Base-by-base conservation (phyloP, 1,140 invertebrate genomes). In the Zaprionus capensis region DNA sequence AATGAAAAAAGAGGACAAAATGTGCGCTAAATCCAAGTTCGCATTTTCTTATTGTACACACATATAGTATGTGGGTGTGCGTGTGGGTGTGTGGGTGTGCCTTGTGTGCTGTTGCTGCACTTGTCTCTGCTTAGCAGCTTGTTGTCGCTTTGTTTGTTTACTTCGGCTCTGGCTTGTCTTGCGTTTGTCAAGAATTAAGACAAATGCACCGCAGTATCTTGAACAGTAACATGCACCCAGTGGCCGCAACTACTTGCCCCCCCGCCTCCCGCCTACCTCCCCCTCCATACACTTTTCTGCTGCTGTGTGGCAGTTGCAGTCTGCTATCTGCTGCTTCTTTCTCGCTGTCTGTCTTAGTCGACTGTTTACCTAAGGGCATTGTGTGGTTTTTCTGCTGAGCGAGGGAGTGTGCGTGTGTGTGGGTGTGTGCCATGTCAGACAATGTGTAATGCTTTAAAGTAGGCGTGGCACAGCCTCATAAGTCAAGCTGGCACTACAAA, bases 171-270 rank as follows among this genome's bases (percentile, higher is more conserved):
- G 69, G 17, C 80, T 72, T 86, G 82, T 73, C 82, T 79, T 87
- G 77, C 84, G 81, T 72, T 78, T 87, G 84, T 81, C 85, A 76
- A 76, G 82, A 88, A 88, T 84, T 87, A 84, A 88, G 81, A 87
- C 78, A 87, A 87, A 78, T 84, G 81, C 84, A 88, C 53, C 62
- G 69, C 71, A 83, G 17, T 57, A 49, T 68, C 46, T 55, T 44
- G 53, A 56, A 28, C 38, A 34, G 58, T 17, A 4, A 49, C 46
- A 49, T 53, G 71, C 55, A 34, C 24, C 28, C 31, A 68, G 26
- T 41, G 14, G 26, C 57, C 5, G 3, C 20, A 6, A 6, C 58
- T 17, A 15, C 36, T 22, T n/a, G 3, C 31, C 1, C 28, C 22
- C 22, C 3, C 24, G 14, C 4, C 24, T 3, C 24, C n/a, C n/a